Evolutionary conservation across 2,888 invertebrate genomes (phyloP), one percentile per base, ranked within the genome.

Genomic region (Cephus nigrinus): DNA sequence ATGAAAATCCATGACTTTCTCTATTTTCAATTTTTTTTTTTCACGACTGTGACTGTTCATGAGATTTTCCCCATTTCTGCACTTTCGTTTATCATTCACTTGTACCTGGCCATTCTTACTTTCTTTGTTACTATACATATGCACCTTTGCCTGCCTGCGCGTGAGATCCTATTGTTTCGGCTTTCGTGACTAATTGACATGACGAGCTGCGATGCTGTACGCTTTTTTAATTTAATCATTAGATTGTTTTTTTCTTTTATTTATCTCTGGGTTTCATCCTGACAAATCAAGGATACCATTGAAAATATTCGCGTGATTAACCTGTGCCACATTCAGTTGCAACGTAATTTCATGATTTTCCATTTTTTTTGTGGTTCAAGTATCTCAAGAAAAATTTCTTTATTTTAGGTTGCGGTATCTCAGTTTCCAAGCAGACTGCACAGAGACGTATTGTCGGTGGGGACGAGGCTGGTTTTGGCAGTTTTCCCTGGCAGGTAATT

Each of bases 391-490:
- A 55, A 23, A 69, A 75, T 69, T 34, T 78, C 69, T 77, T 76
- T 74, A 80, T 93, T 93, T 33, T 93, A 98, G 97, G 97, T 88
- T 98, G 98, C 89, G 98, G 98, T 55, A 95, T 98, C 85, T 97
- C 97, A 11, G 94, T 95, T 69, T 94, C 95, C 82, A 96, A 97
- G 90, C 96, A 97, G 90, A 96, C 96, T 23, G 97, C 97, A 0
- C 97, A 97, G 89, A 93, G 97, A 33, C 93, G 98, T 83, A 98
- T 98, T 82, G 98, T 98, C 32, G 98, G 98, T 0, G 98, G 98
- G 0, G 97, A 97, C 86, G 98, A 98, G 90, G 97, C 98, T 0
- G 98, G 98, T 74, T 98, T 98, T 91, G 98, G 97, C 32, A 97
- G 97, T 80, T 98, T 98, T 90, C 98, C 98, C 34, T 98, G 98